phyloP scores from a whole-genome alignment of 2,113 vertebrate genomes.

The Anas platyrhynchos region DNA sequence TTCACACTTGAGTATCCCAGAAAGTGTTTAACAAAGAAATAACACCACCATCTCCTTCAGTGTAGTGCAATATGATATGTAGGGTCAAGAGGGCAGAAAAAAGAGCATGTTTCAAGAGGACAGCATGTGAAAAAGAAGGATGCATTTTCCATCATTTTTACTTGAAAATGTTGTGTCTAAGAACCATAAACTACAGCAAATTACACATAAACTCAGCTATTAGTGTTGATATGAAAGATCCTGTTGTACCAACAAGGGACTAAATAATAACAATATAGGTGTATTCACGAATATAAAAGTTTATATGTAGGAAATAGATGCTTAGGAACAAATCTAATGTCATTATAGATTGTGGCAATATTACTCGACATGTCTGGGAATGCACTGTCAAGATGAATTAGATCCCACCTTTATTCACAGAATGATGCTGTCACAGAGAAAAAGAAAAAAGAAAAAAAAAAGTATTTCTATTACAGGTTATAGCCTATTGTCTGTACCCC shows the following conservation, averaged over 20 bases:
- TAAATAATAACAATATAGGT: neutral
- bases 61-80: neutral
- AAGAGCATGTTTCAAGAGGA: neutral
- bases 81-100: neutral
- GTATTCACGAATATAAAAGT: neutral
- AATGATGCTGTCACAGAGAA: neutral
- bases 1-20: neutral
- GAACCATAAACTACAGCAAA: neutral
- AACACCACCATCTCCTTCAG: neutral
- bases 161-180: neutral
- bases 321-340: neutral
- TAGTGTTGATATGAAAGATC: neutral
- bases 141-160: neutral
- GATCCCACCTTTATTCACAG: neutral
- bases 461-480: neutral
- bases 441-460: accelerated
- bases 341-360: neutral
- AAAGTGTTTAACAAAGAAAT: neutral
- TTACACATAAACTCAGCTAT: conserved; percentile 3
- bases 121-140: neutral
- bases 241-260: neutral
- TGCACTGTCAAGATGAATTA: neutral
- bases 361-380: neutral
- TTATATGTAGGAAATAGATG: neutral
- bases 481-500: neutral